Conservation (phyloP, 2,113 vertebrate species). For the Hymenochirus boettgeri region DNA sequence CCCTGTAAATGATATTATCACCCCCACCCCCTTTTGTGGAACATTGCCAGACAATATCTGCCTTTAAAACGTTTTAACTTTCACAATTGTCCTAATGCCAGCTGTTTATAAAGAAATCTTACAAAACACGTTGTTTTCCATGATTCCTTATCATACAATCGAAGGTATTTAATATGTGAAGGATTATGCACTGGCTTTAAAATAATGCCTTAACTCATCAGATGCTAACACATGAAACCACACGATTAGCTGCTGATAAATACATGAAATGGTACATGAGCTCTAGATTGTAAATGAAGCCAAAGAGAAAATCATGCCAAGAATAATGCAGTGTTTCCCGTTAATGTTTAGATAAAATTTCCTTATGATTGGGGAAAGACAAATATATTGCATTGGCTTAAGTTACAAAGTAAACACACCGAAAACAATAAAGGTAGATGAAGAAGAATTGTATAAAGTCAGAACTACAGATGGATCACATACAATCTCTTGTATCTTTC, state of each 20-base stretch:
- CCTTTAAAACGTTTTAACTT: conserved; percentile 21
- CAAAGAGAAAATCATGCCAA: conserved; percentile 2
- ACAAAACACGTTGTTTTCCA: conserved; percentile 21
- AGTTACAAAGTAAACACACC: not conserved
- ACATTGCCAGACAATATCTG: conserved; percentile 9
- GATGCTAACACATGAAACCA: conserved; percentile 19
- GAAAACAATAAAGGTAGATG: not conserved
- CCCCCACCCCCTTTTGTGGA: not conserved
- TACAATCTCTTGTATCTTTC: too few relatives aligned
- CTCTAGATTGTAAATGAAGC: conserved; percentile 13
- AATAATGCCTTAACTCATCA: conserved; percentile 35
- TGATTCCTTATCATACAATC: conserved; percentile 24
- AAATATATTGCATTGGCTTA: not conserved
- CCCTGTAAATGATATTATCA: conserved; percentile 15
- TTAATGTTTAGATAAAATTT: conserved; percentile 34
- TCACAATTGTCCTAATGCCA: conserved; percentile 29
- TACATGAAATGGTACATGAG: conserved; percentile 15
- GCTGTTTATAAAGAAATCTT: conserved; percentile 25
- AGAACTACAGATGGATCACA: not conserved
- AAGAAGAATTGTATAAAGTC: not conserved
- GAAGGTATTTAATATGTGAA: conserved; percentile 28
- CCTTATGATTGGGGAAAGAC: conserved; percentile 15
- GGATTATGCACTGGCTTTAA: conserved; percentile 31
- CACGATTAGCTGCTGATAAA: not conserved
- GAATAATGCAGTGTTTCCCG: conserved; percentile 16